Base-by-base conservation (phyloP, 2,888 invertebrate genomes). In the Holacanthella duospinosa region DNA sequence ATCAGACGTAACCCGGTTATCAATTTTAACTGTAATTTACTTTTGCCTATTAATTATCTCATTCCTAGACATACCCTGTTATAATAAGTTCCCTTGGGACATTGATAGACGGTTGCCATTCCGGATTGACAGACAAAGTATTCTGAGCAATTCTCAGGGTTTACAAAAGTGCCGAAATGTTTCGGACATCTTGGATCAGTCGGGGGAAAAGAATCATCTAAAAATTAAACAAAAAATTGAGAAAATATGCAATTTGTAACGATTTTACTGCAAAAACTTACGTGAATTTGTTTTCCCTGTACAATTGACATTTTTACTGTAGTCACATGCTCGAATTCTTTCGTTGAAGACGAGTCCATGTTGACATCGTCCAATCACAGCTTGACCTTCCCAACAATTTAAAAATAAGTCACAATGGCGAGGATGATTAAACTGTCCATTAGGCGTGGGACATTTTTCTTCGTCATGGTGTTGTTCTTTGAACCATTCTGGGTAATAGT, bases 341-440 rank as follows among this genome's bases (percentile, higher is more conserved):
- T 66, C 65, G 48, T 74, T 72, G 60, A 74, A 74, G 36, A 70
- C 66, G 6, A 74, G 65, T 19, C 71, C 72, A 24, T 64, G 65
- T 36, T 71, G 68, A 61, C 74, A 74, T 28, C 70, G 69, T 16
- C 68, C 69, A 16, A 68, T 64, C 59, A 60, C 60, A 3, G 65
- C 66, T 27, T 62, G 44, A 6, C 71, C 71, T 43, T 72, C 71
- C 72, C 73, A 72, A 54, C 73, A 73, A 55, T 73, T 71, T 59
- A 71, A 64, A 58, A 69, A 73, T 58, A 67, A 64, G 60, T 73
- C 68, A 48, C 73, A 73, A 48, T 65, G 71, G 2, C 64, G 62
- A n/a, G 68, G 66, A 63, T 73, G 72, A 58, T 65, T 67, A 59
- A 70, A 71, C 63, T 73, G 72, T 0, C 73, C 73, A 43, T 68